Percentiles rank a stretch among this genome's conserved stretches.
Evolutionary conservation across 2,113 vertebrate species (phyloP).

Genomic region (Eulacestoma nigropectus): DNA sequence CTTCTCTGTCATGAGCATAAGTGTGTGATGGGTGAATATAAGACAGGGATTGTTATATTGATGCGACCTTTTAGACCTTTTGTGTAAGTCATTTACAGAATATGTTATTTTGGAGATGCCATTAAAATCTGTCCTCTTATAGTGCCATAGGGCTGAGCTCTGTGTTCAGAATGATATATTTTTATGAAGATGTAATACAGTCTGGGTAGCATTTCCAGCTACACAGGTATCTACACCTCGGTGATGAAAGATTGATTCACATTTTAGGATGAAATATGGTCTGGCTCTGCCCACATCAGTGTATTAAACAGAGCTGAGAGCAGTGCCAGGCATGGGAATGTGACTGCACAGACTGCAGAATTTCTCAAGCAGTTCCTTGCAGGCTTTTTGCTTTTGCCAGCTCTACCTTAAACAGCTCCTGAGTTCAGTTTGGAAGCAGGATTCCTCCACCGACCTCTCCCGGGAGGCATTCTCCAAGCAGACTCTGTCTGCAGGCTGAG

Average conservation of each 20-base stretch:
- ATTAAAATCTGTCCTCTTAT: neutral
- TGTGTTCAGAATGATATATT: neutral
- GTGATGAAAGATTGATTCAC: neutral
- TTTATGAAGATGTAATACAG: neutral
- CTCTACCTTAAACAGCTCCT: neutral
- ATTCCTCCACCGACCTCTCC: neutral
- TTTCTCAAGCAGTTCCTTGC: neutral
- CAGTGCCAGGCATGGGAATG: neutral
- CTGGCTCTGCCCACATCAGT: neutral
- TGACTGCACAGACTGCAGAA: neutral
- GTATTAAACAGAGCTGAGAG: neutral
- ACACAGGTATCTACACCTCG: rapidly evolving
- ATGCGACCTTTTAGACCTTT: neutral
- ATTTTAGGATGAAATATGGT: neutral
- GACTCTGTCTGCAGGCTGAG: neutral
- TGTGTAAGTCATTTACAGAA: neutral
- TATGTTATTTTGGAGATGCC: neutral
- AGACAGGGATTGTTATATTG: neutral
- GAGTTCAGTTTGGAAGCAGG: neutral
- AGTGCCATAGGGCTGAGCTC: neutral
- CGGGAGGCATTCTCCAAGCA: neutral
- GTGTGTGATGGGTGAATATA: neutral
- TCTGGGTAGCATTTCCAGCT: neutral
- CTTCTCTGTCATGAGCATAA: neutral
- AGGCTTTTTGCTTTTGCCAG: neutral